Evolutionary conservation across 2,888 invertebrate genomes (phyloP).

Genomic region (Andrena trimmerana): DNA sequence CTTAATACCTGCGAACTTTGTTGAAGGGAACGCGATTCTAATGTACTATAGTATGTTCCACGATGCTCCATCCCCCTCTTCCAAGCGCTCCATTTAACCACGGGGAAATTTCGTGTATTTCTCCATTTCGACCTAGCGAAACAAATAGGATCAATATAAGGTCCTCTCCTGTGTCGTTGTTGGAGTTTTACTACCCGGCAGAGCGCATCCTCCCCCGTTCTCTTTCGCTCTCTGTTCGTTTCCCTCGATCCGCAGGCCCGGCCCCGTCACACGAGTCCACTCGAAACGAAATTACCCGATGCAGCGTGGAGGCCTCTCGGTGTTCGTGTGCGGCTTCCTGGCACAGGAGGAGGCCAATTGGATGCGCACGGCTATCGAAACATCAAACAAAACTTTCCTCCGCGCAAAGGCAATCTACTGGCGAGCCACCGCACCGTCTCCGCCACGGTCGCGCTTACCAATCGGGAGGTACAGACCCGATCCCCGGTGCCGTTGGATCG

Average conservation of each 20-base stretch:
- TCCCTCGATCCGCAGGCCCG: slow-evolving; percentile 24
- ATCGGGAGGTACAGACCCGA: slow-evolving; percentile 20
- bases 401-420: slow-evolving; percentile 52
- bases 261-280: slow-evolving; percentile 60
- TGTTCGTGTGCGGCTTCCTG: slow-evolving; percentile 44
- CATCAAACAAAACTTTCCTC: slow-evolving; percentile 59
- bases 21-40: no score
- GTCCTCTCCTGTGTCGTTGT: slow-evolving; percentile 11
- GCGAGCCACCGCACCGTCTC: slow-evolving; percentile 23
- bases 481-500: slow-evolving; percentile 14
- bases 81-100: not conserved
- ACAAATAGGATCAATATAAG: slow-evolving; percentile 65
- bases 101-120: slow-evolving; percentile 59
- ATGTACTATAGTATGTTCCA: no score
- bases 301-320: slow-evolving; percentile 28
- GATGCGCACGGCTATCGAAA: slow-evolving; percentile 60
- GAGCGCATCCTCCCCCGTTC: slow-evolving; percentile 11
- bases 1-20: no score
- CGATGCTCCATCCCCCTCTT: not conserved
- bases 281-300: slow-evolving; percentile 70
- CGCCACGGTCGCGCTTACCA: slow-evolving; percentile 46
- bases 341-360: slow-evolving; percentile 46
- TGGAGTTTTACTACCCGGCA: slow-evolving; percentile 51
- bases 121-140: slow-evolving; percentile 44
- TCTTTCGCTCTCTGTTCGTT: slow-evolving; percentile 21